These are phyloP conservation scores for Cyprinodon diabolis DNA, from an alignment of 2,797 vertebrate species.

Conservation along the genomic window DNA sequence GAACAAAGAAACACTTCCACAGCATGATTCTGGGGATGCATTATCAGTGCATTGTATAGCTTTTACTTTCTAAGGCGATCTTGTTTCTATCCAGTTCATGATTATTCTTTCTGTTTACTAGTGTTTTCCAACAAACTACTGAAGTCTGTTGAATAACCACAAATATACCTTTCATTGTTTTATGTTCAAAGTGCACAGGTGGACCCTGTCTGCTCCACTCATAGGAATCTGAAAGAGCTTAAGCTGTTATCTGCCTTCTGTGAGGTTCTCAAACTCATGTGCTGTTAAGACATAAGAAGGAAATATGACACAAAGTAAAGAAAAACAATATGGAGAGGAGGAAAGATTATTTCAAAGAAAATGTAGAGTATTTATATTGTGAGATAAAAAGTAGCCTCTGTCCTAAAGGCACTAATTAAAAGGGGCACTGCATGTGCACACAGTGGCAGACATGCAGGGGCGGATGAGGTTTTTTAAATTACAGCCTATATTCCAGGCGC, in stretches of 20 bases:
- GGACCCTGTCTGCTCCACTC: neutral
- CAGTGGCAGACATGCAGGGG: conserved; percentile 65
- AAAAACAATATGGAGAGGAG: conserved; percentile 20
- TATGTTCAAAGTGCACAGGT: neutral
- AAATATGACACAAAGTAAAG: conserved; percentile 18
- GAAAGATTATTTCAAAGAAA: conserved; percentile 1
- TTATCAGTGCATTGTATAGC: neutral
- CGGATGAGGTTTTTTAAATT: conserved; percentile 80
- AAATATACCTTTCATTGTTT: neutral
- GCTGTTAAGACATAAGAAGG: neutral
- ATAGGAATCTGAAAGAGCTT: neutral
- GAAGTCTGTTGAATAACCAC: neutral
- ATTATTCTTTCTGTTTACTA: neutral
- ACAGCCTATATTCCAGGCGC: conserved; percentile 71
- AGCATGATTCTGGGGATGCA: neutral
- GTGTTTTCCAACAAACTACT: neutral
- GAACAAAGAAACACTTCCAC: neutral
- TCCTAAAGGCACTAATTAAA: conserved; percentile 60
- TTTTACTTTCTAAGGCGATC: neutral
- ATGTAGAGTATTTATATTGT: conserved; percentile 13
- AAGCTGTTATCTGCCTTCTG: neutral
- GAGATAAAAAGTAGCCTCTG: conserved; percentile 41
- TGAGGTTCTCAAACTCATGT: neutral
- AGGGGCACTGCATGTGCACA: conserved; percentile 27
- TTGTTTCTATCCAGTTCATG: neutral